A percentile compares a stretch with the other conserved stretches of the same genome.
Conservation (phyloP, 2,888 invertebrate species). For the Drosophila austrosaltans region DNA sequence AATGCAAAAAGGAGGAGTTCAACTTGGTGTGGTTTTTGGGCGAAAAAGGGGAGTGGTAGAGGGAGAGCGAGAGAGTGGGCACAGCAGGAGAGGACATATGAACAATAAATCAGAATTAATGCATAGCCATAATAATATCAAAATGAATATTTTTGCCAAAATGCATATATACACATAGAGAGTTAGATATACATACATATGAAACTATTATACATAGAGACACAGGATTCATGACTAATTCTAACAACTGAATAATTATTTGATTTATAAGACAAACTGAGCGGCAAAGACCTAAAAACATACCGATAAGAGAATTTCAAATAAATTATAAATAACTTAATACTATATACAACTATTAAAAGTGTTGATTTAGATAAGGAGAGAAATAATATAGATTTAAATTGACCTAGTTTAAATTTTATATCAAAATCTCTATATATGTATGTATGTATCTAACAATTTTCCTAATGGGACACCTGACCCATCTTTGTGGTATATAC, state of each 20-base stretch:
- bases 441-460: too few species aligned
- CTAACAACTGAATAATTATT: constrained; percentile 18
- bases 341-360: too few species aligned
- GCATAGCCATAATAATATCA: constrained; percentile 45
- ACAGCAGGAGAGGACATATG: constrained; percentile 37
- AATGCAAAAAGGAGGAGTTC: constrained; percentile 11
- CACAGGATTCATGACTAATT: constrained; percentile 9
- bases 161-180: constrained; percentile 13
- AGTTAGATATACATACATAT: background rate
- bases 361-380: too few species aligned
- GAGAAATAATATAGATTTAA: too few species aligned
- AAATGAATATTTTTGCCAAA: constrained; percentile 39
- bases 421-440: background rate
- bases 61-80: background rate
- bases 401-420: background rate
- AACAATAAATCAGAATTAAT: constrained; percentile 55
- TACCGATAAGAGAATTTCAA: background rate
- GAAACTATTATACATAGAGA: background rate
- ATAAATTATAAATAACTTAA: background rate
- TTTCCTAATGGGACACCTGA: too few species aligned
- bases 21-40: too few species aligned
- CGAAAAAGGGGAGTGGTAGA: too few species aligned
- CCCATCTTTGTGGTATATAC: background rate
- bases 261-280: constrained; percentile 8
- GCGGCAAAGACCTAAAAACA: background rate